These are phyloP conservation scores for Kryphioiulus occultus DNA, from an alignment of 2,888 invertebrate genomes.

Conservation along the genomic window DNA sequence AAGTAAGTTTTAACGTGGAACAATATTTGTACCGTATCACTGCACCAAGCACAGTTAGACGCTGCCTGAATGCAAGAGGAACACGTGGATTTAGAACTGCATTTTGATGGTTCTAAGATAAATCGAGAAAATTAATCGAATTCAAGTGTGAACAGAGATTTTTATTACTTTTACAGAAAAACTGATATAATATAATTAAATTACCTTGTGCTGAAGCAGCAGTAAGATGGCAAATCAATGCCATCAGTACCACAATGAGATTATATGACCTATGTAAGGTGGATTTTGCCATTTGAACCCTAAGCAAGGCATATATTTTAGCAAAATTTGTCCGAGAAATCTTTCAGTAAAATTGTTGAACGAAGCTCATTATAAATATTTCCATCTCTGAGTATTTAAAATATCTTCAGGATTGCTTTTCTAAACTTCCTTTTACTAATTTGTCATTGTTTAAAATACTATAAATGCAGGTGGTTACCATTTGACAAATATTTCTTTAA, in stretches of 20 bases:
- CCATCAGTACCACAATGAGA: background rate
- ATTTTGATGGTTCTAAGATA: background rate
- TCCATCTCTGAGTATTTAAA: too few relatives aligned
- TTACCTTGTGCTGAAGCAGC: background rate
- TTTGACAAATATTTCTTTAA: too few relatives aligned
- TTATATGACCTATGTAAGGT: background rate
- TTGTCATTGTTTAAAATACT: too few relatives aligned
- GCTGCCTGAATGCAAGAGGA: conserved; percentile 3
- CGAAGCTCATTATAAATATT: too few relatives aligned
- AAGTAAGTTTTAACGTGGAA: background rate
- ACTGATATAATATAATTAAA: background rate
- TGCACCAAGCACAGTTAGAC: background rate
- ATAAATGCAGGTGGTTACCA: too few relatives aligned
- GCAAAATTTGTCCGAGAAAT: too few relatives aligned
- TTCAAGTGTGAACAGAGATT: too few relatives aligned
- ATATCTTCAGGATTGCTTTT: too few relatives aligned
- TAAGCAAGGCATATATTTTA: too few relatives aligned
- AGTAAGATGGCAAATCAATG: background rate
- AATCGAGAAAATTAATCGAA: background rate
- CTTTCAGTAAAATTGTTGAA: too few relatives aligned
- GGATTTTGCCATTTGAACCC: background rate
- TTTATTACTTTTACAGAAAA: too few relatives aligned
- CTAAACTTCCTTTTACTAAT: too few relatives aligned
- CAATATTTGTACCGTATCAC: background rate
- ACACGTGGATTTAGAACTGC: background rate